A percentile compares a stretch with the other conserved stretches of the same genome.
These are phyloP conservation scores for Neoarius graeffei DNA, from an alignment of 2,113 vertebrate species.

Conservation along the genomic window DNA sequence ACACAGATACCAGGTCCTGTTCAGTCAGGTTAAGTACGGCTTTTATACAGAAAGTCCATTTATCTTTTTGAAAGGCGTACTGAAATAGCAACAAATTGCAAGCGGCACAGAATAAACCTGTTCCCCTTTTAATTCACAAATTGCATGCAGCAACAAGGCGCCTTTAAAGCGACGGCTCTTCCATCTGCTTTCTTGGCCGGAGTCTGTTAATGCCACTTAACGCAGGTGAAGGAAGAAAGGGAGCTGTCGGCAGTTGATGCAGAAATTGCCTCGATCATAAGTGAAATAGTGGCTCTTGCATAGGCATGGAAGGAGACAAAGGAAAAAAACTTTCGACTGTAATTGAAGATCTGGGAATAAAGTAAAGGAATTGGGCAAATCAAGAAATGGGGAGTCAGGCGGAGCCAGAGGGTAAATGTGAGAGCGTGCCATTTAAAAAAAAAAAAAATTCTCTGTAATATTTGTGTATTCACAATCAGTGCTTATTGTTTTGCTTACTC, in stretches of 20 bases:
- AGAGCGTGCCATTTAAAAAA: slow-evolving; percentile 29
- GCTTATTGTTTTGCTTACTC: slow-evolving; percentile 9
- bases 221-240: slow-evolving; percentile 41
- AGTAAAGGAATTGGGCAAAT: slow-evolving; percentile 50
- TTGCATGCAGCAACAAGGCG: slow-evolving; percentile 37
- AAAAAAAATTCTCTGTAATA: slow-evolving; percentile 38
- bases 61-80: slow-evolving; percentile 40
- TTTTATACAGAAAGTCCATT: slow-evolving; percentile 29
- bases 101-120: slow-evolving; percentile 44
- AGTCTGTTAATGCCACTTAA: slow-evolving; percentile 34
- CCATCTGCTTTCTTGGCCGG: slow-evolving; percentile 28
- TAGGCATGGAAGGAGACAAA: slow-evolving; percentile 4
- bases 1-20: neutral
- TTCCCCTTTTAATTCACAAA: slow-evolving; percentile 49
- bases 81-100: slow-evolving; percentile 44
- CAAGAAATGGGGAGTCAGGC: slow-evolving; percentile 35
- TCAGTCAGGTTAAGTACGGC: neutral
- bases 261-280: slow-evolving; percentile 49
- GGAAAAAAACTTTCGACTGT: slow-evolving; percentile 3
- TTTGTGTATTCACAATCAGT: slow-evolving; percentile 32
- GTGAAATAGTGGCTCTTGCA: slow-evolving; percentile 35
- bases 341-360: slow-evolving; percentile 49
- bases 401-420: slow-evolving; percentile 23
- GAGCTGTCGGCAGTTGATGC: slow-evolving; percentile 47
- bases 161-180: slow-evolving; percentile 37